Evolutionary conservation across 2,113 vertebrate species (phyloP), one percentile per base, ranked within the genome.

Genomic region (Carollia perspicillata): DNA sequence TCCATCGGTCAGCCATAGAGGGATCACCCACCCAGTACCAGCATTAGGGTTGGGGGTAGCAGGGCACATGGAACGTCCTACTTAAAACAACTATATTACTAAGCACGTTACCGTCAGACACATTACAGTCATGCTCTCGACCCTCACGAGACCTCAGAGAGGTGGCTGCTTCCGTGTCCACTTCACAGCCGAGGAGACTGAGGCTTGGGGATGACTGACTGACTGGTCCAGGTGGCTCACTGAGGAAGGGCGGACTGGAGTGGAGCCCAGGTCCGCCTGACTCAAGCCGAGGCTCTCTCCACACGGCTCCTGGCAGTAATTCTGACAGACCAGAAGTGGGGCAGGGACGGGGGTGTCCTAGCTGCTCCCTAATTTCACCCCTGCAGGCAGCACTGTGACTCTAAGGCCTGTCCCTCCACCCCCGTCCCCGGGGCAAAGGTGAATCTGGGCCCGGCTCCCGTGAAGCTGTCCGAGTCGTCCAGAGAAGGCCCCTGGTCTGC

Each of bases 71-170:
- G 44, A 42, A 49, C 1, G 3, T 65, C 30, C 42, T 58, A 68
- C 47, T 60, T 63, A 30, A 33, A 53, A 65, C 30, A n/a, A 66
- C 20, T 20, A 18, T 8, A 28, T 47, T 5, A 51, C 28, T 40
- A 42, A 66, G 53, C 28, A 49, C 0, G 0, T 42, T 22, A 44
- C 28, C 9, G 2, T 42, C 12, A 16, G 88, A 51, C n/a, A 17
- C 0, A 0, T 3, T 47, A 13, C 84, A 49, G 4, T 79, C 37
- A 51, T 16, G n/a, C 40, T 8, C 53, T 58, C 17, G 2, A 17
- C 26, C 28, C 40, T 68, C 17, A 0, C 6, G 3, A 72, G 65
- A 80, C n/a, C 55, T 42, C 0, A 1, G 17, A 42, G 51, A 40
- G 49, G 42, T 30, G 23, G 47, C 35, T 26, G 80, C 49, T 12